Conservation (phyloP, 2,888 invertebrate genomes). For the Biston betularia region DNA sequence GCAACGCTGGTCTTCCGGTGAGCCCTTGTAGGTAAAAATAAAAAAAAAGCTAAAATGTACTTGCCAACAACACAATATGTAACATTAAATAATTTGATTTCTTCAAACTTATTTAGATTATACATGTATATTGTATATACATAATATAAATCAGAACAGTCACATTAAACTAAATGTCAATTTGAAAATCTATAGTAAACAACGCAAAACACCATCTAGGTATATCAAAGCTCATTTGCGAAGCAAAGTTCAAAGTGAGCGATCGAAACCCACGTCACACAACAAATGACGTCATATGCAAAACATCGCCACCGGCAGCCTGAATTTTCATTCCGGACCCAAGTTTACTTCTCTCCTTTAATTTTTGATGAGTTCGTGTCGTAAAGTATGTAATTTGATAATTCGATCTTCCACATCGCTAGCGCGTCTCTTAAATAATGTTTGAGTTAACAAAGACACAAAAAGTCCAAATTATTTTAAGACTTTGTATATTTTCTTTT, state of each 20-base stretch:
- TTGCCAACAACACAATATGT: too few species aligned
- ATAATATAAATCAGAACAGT: too few species aligned
- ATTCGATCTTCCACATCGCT: slow-evolving; percentile 25
- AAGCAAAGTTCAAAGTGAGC: slow-evolving; percentile 40
- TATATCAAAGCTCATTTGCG: background rate
- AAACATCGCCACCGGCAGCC: slow-evolving; percentile 6
- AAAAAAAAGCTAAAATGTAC: too few species aligned
- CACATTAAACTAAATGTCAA: background rate
- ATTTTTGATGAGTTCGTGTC: slow-evolving; percentile 30
- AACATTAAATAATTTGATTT: too few species aligned
- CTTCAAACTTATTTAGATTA: too few species aligned
- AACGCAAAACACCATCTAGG: background rate
- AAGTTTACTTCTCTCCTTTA: slow-evolving; percentile 26
- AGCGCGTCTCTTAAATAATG: slow-evolving; percentile 19
- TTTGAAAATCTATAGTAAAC: background rate
- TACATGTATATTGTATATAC: too few species aligned
- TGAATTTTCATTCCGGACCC: slow-evolving; percentile 16
- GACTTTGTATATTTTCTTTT: slow-evolving; percentile 15
- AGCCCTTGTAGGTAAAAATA: too few species aligned
- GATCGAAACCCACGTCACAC: slow-evolving; percentile 28
- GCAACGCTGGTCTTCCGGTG: too few species aligned
- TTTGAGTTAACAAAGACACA: slow-evolving; percentile 14
- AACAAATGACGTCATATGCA: slow-evolving; percentile 27
- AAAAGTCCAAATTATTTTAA: slow-evolving; percentile 20
- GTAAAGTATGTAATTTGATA: slow-evolving; percentile 30